Evolutionary conservation across 2,113 vertebrate species (phyloP).

Genomic region (Pseudopipra pipra): DNA sequence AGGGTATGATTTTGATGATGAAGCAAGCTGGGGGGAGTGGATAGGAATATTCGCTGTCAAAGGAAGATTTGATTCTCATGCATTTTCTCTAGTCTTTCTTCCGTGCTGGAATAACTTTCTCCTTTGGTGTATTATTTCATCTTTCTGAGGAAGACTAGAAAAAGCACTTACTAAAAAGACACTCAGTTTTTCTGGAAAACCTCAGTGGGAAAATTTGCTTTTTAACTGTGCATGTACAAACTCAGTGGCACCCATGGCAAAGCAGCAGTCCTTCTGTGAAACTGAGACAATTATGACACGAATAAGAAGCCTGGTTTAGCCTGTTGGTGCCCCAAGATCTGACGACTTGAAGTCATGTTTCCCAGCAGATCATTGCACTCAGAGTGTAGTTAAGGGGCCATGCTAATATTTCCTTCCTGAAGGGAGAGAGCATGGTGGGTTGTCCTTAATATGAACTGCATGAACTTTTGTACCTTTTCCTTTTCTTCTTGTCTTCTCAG

Average conservation of each 20-base stretch:
- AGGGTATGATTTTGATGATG: conserved; percentile 1
- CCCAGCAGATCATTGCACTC: background rate
- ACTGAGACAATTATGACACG: background rate
- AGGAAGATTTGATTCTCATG: background rate
- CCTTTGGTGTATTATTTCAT: background rate
- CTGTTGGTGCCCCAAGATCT: background rate
- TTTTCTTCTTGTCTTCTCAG: conserved; percentile 36
- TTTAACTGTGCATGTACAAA: accelerated
- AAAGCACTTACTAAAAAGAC: background rate
- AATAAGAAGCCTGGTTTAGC: background rate
- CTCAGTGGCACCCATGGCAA: background rate
- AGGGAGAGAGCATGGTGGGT: background rate
- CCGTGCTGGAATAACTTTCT: background rate
- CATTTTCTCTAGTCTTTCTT: background rate
- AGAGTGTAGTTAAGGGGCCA: background rate
- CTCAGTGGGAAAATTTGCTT: background rate
- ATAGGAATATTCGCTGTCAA: background rate
- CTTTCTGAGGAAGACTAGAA: background rate
- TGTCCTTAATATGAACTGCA: conserved; percentile 49
- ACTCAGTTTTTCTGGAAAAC: background rate
- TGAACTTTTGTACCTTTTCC: conserved; percentile 57
- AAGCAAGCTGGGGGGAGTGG: background rate
- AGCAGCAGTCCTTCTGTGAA: background rate
- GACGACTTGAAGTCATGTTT: background rate
- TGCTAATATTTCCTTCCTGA: conserved; percentile 43